Evolutionary conservation across 2,113 vertebrate genomes (phyloP).

Genomic region (Sander lucioperca): DNA sequence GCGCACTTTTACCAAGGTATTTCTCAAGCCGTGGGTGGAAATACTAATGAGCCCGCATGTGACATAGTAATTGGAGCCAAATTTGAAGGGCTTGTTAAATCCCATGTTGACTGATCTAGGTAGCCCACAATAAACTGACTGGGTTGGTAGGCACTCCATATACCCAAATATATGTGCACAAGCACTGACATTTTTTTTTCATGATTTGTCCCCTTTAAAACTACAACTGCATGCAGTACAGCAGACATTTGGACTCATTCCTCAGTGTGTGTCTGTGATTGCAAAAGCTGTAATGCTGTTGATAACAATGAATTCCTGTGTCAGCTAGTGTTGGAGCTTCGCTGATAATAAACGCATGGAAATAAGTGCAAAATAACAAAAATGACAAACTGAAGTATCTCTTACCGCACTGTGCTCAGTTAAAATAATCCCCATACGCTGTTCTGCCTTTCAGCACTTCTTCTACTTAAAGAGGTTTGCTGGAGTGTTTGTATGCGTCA

Average conservation of each 20-base stretch:
- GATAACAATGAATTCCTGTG: slow-evolving; percentile 21
- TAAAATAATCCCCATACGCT: slow-evolving; percentile 10
- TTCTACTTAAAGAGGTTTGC: slow-evolving; percentile 15
- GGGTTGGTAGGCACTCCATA: too few species aligned
- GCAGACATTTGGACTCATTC: background rate
- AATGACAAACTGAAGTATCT: slow-evolving; percentile 44
- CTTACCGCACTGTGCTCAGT: slow-evolving; percentile 1
- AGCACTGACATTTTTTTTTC: too few species aligned
- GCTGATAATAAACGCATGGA: slow-evolving; percentile 35
- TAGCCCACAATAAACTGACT: too few species aligned
- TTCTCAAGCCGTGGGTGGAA: too few species aligned
- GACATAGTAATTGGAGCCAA: too few species aligned
- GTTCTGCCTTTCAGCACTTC: slow-evolving; percentile 33
- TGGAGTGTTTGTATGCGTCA: slow-evolving; percentile 14
- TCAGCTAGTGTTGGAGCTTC: background rate
- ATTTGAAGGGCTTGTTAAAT: too few species aligned
- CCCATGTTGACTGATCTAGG: too few species aligned
- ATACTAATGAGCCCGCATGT: too few species aligned
- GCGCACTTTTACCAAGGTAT: too few species aligned
- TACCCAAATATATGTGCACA: too few species aligned
- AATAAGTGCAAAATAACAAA: slow-evolving; percentile 44
- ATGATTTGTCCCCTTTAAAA: background rate
- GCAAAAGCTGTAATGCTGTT: slow-evolving; percentile 25
- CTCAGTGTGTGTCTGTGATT: background rate
- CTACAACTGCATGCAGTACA: background rate